Conservation (phyloP, 2,797 vertebrate species). For the Acrossocheilus fasciatus region DNA sequence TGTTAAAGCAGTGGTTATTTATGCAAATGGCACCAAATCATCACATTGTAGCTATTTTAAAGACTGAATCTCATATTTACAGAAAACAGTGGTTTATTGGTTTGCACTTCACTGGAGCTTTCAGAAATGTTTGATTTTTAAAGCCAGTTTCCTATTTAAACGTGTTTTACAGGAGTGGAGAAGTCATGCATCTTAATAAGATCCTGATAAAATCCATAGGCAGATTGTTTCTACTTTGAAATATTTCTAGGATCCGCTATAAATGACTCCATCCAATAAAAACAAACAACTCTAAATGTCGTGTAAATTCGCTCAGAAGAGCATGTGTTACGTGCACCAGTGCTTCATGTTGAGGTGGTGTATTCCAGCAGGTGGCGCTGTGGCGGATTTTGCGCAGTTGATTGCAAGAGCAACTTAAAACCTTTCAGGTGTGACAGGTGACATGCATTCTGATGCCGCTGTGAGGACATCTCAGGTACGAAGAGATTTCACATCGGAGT, state of each 20-base stretch:
- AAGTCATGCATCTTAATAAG: not conserved
- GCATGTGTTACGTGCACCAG: too few species aligned
- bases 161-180: not conserved
- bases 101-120: not conserved
- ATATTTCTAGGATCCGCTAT: too few species aligned
- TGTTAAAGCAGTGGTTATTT: not conserved
- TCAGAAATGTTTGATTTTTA: not conserved
- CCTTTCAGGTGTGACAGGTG: conserved; percentile 58
- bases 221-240: not conserved
- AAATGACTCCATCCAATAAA: too few species aligned
- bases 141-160: not conserved
- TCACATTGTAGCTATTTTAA: not conserved
- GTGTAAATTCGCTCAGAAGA: too few species aligned
- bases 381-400: conserved; percentile 58
- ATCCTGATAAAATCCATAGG: not conserved
- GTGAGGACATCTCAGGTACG: not conserved
- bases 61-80: not conserved
- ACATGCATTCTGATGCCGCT: conserved; percentile 6
- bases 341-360: not conserved
- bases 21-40: not conserved
- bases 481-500: not conserved
- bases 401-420: conserved; percentile 36
- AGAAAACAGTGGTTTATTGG: not conserved
- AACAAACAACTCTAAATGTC: not conserved
- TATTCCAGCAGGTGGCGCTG: conserved; percentile 18